These are phyloP conservation scores for Prenolepis imparis DNA, from an alignment of 2,888 invertebrate species.

Conservation along the genomic window DNA sequence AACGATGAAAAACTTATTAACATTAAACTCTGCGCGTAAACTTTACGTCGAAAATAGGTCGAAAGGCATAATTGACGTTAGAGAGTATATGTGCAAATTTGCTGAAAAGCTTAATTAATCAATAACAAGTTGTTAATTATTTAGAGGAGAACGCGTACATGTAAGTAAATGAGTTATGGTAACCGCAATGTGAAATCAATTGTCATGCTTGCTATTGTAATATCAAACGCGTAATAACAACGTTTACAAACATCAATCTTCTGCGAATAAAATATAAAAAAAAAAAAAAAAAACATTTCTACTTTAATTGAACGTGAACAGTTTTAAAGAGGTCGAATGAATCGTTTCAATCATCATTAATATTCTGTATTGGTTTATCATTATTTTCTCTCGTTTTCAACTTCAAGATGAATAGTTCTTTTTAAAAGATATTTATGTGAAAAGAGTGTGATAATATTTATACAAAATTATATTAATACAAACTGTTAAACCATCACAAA, in stretches of 20 bases:
- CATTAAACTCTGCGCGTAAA: slow-evolving; percentile 21
- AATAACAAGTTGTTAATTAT: slow-evolving; percentile 78
- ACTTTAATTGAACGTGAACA: not conserved
- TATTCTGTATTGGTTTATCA: not conserved
- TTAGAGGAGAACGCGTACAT: slow-evolving; percentile 45
- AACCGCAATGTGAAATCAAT: slow-evolving; percentile 70
- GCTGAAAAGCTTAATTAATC: slow-evolving; percentile 74
- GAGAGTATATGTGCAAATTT: slow-evolving; percentile 46
- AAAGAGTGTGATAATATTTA: slow-evolving; percentile 5
- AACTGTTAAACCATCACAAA: not conserved
- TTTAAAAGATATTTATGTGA: not conserved
- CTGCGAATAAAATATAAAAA: slow-evolving; percentile 38
- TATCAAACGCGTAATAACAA: slow-evolving; percentile 61
- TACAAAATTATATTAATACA: slow-evolving; percentile 18
- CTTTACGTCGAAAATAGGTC: slow-evolving; percentile 6
- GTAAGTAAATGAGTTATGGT: slow-evolving; percentile 46
- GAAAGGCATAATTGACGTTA: slow-evolving; percentile 22
- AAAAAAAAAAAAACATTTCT: slow-evolving; percentile 11
- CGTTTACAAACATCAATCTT: slow-evolving; percentile 25
- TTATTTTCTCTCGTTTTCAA: not conserved
- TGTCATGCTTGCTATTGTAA: slow-evolving; percentile 59
- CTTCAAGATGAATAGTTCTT: not conserved
- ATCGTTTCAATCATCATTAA: not conserved
- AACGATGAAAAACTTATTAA: slow-evolving; percentile 39
- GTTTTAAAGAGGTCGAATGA: not conserved